Conservation (phyloP, 2,797 vertebrate genomes). For the Psittacula derbiana region DNA sequence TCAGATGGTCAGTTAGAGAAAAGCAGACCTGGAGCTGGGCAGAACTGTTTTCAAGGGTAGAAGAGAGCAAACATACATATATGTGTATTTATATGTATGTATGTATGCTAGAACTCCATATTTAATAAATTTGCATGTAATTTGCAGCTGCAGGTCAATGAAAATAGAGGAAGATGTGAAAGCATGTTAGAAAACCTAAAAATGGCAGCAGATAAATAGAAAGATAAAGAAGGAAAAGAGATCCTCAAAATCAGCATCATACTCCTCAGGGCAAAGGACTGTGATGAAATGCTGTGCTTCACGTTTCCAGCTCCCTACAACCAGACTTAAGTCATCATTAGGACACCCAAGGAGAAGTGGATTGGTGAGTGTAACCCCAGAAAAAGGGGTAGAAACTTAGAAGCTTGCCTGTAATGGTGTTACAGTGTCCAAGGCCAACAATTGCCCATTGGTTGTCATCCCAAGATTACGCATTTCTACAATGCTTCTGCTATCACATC, state of each 20-base stretch:
- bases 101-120: accelerated
- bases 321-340: background rate
- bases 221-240: background rate
- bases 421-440: background rate
- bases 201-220: background rate
- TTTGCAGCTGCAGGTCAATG: background rate
- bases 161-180: background rate
- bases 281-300: background rate
- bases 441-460: background rate
- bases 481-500: background rate
- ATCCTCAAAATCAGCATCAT: background rate
- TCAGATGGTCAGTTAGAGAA: background rate
- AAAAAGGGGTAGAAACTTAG: background rate
- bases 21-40: background rate
- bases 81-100: background rate
- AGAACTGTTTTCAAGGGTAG: background rate
- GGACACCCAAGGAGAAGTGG: background rate
- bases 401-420: background rate
- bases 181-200: background rate
- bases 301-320: background rate
- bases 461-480: background rate
- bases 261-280: background rate
- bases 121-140: background rate
- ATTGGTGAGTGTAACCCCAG: background rate
- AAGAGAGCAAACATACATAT: background rate